Evolutionary conservation across 2,888 invertebrate genomes (phyloP).

Genomic region (Caenorhabditis sp.): DNA sequence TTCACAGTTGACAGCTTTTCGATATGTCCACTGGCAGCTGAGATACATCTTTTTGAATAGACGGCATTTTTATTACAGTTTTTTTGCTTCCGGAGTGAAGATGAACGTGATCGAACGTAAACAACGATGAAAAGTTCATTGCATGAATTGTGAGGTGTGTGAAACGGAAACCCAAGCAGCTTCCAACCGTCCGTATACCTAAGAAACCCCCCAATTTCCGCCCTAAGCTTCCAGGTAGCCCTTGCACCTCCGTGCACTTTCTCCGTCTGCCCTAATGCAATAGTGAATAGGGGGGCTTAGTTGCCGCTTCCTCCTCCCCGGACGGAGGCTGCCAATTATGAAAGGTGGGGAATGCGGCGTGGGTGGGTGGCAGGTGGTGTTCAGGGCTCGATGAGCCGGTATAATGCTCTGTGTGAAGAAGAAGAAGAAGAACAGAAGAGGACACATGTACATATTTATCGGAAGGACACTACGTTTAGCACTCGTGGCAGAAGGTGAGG

Average conservation of each 20-base stretch:
- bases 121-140: too few relatives aligned
- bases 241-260: not conserved
- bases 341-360: too few relatives aligned
- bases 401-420: conserved; percentile 34
- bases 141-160: too few relatives aligned
- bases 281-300: conserved; percentile 27
- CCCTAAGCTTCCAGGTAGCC: conserved; percentile 30
- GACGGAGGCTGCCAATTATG: conserved; percentile 42
- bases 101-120: too few relatives aligned
- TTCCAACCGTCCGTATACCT: too few relatives aligned
- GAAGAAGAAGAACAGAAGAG: conserved; percentile 8
- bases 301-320: not conserved
- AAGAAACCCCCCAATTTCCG: too few relatives aligned
- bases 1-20: too few relatives aligned
- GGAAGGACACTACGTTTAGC: not conserved
- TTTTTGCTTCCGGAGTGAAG: too few relatives aligned
- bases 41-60: too few relatives aligned
- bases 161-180: too few relatives aligned
- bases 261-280: conserved; percentile 11
- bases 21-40: too few relatives aligned
- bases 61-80: too few relatives aligned
- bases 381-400: conserved; percentile 54
- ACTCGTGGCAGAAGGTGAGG: not conserved
- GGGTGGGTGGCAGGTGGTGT: conserved; percentile 42
- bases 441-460: conserved; percentile 54